These are phyloP conservation scores for Schizopygopsis pylzovi DNA, from an alignment of 2,797 vertebrate genomes.

Conservation along the genomic window DNA sequence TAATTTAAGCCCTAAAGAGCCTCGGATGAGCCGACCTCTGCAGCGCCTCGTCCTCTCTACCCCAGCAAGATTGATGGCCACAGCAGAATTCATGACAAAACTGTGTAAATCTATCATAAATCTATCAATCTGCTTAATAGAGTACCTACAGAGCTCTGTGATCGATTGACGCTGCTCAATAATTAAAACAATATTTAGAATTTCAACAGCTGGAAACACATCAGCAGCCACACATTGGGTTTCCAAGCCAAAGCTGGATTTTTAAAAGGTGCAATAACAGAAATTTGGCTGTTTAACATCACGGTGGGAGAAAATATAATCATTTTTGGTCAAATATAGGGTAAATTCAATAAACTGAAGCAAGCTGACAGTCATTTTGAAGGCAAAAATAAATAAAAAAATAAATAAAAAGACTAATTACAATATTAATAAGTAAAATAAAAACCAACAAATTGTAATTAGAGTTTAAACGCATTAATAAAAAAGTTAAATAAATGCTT, in stretches of 20 bases:
- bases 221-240: neutral
- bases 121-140: slow-evolving; percentile 59
- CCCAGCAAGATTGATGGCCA: slow-evolving; percentile 53
- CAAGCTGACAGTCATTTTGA: neutral
- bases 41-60: slow-evolving; percentile 1
- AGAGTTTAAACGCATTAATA: neutral
- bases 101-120: slow-evolving; percentile 63
- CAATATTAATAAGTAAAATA: neutral
- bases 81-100: slow-evolving; percentile 54
- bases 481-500: neutral
- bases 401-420: neutral
- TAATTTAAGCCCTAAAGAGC: slow-evolving; percentile 81
- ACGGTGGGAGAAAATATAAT: neutral
- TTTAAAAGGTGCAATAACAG: neutral
- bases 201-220: slow-evolving; percentile 37
- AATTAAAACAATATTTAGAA: slow-evolving; percentile 58
- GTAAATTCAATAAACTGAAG: neutral
- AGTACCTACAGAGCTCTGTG: slow-evolving; percentile 45
- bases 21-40: slow-evolving; percentile 63
- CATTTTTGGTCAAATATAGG: neutral
- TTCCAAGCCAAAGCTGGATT: neutral
- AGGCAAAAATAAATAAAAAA: neutral
- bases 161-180: slow-evolving; percentile 54
- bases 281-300: neutral
- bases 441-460: neutral